phyloP scores from a whole-genome alignment of 2,888 invertebrate species.

The Polylopha cassiicola region DNA sequence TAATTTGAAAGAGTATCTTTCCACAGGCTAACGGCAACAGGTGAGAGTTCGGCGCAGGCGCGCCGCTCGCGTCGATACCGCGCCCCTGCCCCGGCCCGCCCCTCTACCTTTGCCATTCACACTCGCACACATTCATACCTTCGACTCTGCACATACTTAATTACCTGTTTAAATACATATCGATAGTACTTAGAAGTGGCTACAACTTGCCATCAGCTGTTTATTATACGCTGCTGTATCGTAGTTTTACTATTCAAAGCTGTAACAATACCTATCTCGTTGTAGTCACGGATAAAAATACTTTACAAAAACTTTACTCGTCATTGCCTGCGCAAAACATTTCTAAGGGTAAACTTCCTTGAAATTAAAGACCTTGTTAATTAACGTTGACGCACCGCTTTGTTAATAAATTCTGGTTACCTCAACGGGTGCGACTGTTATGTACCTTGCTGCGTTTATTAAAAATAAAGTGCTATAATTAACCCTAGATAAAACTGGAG shows the following conservation, averaged over 20 bases:
- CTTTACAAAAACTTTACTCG: too few relatives aligned
- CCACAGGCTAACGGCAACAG: constrained; percentile 74
- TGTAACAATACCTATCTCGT: too few relatives aligned
- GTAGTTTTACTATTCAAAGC: too few relatives aligned
- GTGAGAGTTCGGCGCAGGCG: constrained; percentile 66
- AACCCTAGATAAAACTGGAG: constrained; percentile 16
- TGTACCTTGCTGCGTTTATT: not conserved
- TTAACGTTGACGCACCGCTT: not conserved
- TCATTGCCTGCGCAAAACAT: too few relatives aligned
- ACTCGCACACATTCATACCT: constrained; percentile 52
- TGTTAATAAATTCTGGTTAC: constrained; percentile 12
- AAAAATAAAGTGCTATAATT: constrained; percentile 15
- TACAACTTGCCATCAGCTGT: too few relatives aligned
- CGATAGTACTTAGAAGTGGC: too few relatives aligned
- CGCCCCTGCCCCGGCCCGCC: constrained; percentile 42
- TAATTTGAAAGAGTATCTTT: constrained; percentile 73
- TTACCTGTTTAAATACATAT: too few relatives aligned
- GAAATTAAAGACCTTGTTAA: not conserved
- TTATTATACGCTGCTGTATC: too few relatives aligned
- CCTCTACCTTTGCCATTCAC: constrained; percentile 59
- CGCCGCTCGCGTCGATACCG: constrained; percentile 69
- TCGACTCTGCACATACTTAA: too few relatives aligned
- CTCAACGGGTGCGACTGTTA: constrained; percentile 5
- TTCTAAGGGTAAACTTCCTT: too few relatives aligned
- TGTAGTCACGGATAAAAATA: too few relatives aligned